Evolutionary conservation across 1,140 invertebrate species (phyloP), one percentile per base, ranked within the genome.

Genomic region (Solenopsis fugax): DNA sequence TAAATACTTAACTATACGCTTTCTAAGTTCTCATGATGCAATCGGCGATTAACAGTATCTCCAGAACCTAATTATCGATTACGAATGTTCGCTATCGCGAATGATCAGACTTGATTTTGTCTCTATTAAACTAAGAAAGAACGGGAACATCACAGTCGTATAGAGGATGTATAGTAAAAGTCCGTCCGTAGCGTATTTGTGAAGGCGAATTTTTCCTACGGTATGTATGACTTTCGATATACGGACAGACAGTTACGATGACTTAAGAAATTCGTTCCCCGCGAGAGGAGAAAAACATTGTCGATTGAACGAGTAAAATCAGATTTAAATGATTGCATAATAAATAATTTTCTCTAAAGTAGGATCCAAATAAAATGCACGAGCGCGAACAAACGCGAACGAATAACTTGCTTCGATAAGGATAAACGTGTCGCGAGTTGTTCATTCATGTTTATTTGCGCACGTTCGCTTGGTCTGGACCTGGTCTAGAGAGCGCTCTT

Each of bases 131-230:
- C 82, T 87, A 89, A 90, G 86, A 88, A 85, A 90, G 88, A 91
- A 86, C 77, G 82, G 87, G 86, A 91, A 91, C 92, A 93, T 93
- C 92, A 92, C 92, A 93, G 92, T 92, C 89, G 81, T 90, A 86
- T 84, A 90, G 86, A 89, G 90, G 87, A 89, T 87, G 88, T 69
- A 69, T 4, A 88, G 77, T 90, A 87, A 87, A 89, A 88, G 84
- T 89, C 85, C 67, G 64, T 52, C 69, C 41, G 76, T 88, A 78
- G 64, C 62, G 81, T 86, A 88, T 88, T 58, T 69, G 72, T 67
- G 81, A 89, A 91, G 85, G 90, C 58, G 37, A 64, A 18, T 64
- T 45, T 80, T 76, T 75, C 12, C 58, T 87, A 86, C 58, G 75
- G 58, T 82, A 71, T 37, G 65, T 69, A 69, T 78, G 85, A 90